Percentiles rank a stretch among this genome's conserved stretches.
phyloP scores from a whole-genome alignment of 2,888 invertebrate species.

The Metalampra italica region DNA sequence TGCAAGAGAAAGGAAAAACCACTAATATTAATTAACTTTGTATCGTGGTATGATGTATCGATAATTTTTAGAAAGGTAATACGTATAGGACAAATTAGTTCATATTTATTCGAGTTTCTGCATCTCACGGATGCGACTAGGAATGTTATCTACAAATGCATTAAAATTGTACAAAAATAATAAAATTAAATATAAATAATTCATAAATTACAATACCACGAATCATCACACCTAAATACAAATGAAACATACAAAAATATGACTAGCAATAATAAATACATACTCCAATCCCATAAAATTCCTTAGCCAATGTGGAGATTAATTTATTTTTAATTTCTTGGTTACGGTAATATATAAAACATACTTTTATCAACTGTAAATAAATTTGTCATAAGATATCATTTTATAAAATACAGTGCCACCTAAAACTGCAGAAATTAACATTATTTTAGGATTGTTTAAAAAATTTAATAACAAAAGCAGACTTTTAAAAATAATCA shows the following conservation, averaged over 20 bases:
- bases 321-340: no score
- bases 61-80: no score
- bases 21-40: no score
- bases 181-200: neutral
- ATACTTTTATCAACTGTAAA: neutral
- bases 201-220: neutral
- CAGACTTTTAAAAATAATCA: slow-evolving; percentile 1
- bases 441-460: neutral
- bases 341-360: no score
- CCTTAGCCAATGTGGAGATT: slow-evolving; percentile 9
- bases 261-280: slow-evolving; percentile 40
- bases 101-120: neutral
- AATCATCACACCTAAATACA: slow-evolving; percentile 25
- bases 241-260: slow-evolving; percentile 32
- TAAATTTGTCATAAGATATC: neutral
- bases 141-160: slow-evolving; percentile 53
- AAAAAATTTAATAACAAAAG: neutral
- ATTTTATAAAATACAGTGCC: neutral
- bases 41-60: no score
- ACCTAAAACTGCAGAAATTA: neutral
- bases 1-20: no score
- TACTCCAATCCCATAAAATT: slow-evolving; percentile 26
- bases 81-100: neutral
- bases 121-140: slow-evolving; percentile 26
- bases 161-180: slow-evolving; percentile 9